Evolutionary conservation across 1,140 invertebrate genomes (phyloP), one percentile per base, ranked within the genome.

Genomic region (Teleogryllus occipitalis): DNA sequence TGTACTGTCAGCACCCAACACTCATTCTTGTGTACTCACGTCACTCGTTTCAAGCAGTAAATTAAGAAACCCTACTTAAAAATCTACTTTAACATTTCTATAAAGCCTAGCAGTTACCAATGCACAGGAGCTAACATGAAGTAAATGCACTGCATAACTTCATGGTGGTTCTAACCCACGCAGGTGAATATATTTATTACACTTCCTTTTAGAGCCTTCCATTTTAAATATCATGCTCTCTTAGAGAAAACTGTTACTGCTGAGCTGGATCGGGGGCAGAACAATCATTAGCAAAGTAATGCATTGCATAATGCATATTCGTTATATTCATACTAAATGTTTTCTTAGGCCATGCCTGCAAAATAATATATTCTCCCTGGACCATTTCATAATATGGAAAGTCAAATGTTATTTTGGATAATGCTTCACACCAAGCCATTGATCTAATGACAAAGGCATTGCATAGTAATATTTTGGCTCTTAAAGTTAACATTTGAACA

Each of bases 191-290:
- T 78, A 74, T 47, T 78, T 78, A 72, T 78, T 78, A 72, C 78
- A 78, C 78, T 78, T 78, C 65, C 78, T 78, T 78, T 39, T 73
- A 78, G 73, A 78, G 78, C 78, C 78, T 78, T 78, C 78, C 78
- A 78, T 73, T 73, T 47, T 78, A 74, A 78, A 78, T 78, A 74
- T 78, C 78, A 74, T 65, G 48, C 49, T 78, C 8, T 78, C 27
- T 78, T 78, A 78, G 78, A 78, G 54, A 78, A 14, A 39, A 39
- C 27, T 49, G 46, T 14, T 49, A 77, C 48, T 77, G 47, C 47
- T n/a, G 22, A 76, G 48, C 47, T 48, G 76, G 76, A 18, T 65
- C 10, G 7, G 54, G 54, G 54, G 54, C 54, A 65, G 54, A 65
- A 65, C 54, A 65, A 65, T 65, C 54, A 65, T 65, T 65, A 65